Percentiles rank a stretch among this genome's conserved stretches.
These are phyloP conservation scores for Taenioides sp. DNA, from an alignment of 2,797 vertebrate genomes.

Conservation along the genomic window DNA sequence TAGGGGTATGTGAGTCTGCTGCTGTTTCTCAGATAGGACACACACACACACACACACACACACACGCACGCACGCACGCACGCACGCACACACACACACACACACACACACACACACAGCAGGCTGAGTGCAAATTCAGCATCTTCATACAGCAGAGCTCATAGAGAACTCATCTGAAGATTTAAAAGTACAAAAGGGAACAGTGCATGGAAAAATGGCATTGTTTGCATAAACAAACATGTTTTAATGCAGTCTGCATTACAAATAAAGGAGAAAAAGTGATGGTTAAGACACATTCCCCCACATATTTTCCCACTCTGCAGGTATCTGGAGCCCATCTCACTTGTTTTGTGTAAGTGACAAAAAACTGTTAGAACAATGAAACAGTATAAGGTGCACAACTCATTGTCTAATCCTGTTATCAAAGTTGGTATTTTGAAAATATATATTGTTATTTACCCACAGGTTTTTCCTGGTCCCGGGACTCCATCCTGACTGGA, in stretches of 20 bases:
- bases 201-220: not conserved
- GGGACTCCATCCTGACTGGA: slow-evolving; percentile 95
- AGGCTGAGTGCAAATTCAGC: slow-evolving; percentile 7
- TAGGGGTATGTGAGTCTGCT: slow-evolving; percentile 38
- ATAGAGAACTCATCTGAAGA: not conserved
- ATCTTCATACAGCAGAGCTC: not conserved
- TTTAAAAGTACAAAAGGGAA: not conserved
- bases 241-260: not conserved
- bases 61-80: no score
- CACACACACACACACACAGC: no score
- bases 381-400: not conserved
- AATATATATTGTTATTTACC: not conserved
- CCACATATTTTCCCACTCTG: not conserved
- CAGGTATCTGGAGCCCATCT: no score
- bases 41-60: no score
- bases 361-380: not conserved
- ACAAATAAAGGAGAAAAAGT: not conserved
- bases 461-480: slow-evolving; percentile 90
- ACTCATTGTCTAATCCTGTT: not conserved
- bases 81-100: no score
- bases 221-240: slow-evolving; percentile 8
- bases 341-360: not conserved
- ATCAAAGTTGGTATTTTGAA: not conserved
- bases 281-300: not conserved
- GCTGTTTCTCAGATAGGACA: slow-evolving; percentile 54